Base-by-base conservation (phyloP, 2,888 invertebrate genomes). In the Parasteatoda lunata region DNA sequence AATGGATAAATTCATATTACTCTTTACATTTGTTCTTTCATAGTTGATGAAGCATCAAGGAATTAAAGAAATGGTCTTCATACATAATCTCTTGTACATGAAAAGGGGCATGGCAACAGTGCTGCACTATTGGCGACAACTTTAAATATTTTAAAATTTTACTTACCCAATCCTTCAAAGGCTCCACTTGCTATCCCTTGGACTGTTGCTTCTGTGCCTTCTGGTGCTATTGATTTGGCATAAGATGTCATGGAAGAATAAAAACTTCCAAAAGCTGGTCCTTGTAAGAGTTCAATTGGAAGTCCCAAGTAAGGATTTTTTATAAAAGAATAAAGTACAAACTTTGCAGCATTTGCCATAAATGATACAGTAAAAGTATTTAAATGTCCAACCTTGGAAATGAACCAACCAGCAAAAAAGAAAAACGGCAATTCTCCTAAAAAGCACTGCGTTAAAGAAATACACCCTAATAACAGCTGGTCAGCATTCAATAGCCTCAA, bases 181-280 rank as follows among this genome's bases (percentile, higher is more conserved):
- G 96, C 93, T 2, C 96, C 96, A 13, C 97, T 96, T 48, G 97
- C 95, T 70, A 97, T 92, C 79, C 97, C 97, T 94, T 96, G 96
- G 91, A 97, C 95, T 11, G 97, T 97, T 0, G 97, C 96, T 48
- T 88, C 89, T 9, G 88, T 81, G 0, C 89, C 89, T 48, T 72
- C 66, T 5, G 89, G 89, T 64, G 89, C 84, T 51, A 30, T 73
- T 47, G 65, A 13, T 9, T 70, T 70, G n/a, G 88, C 89, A 48
- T 81, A 89, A 5, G 72, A 77, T 8, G 90, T 89, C 90, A 90
- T 89, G 3, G 85, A 68, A 15, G 89, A 94, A 91, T 97, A 97
- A 90, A 96, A 96, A 91, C 97, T 94, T 15, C 97, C 97, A 91
- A 96, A 96, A 0, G 97, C 97, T 47, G 97, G 92, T 0, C 98